phyloP scores from a whole-genome alignment of 2,797 vertebrate species.

The Lutjanus argentimaculatus region DNA sequence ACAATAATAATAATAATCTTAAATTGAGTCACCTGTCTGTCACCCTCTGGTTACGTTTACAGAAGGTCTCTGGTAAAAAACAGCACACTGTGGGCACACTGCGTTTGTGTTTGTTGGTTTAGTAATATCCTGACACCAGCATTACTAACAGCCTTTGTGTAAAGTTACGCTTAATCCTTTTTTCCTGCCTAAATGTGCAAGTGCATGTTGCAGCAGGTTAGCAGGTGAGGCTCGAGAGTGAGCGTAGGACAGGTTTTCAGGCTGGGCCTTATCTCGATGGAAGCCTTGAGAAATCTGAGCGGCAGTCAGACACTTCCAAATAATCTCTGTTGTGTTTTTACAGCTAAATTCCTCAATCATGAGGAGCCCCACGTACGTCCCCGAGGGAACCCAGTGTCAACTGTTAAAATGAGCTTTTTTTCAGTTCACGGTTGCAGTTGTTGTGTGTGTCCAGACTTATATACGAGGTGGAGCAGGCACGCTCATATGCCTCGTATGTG shows the following conservation, averaged over 20 bases:
- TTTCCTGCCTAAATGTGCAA: slow-evolving; percentile 61
- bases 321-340: slow-evolving; percentile 71
- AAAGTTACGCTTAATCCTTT: slow-evolving; percentile 63
- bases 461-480: slow-evolving; percentile 11
- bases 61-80: slow-evolving; percentile 29
- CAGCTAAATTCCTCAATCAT: slow-evolving; percentile 59
- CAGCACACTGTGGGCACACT: neutral
- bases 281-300: slow-evolving; percentile 79
- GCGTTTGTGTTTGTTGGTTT: slow-evolving; percentile 41
- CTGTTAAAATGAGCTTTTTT: slow-evolving; percentile 43
- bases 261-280: slow-evolving; percentile 72
- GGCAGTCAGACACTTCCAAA: slow-evolving; percentile 69
- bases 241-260: slow-evolving; percentile 74
- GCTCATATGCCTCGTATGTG: slow-evolving; percentile 11
- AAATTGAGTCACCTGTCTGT: slow-evolving; percentile 32
- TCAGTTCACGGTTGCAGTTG: neutral
- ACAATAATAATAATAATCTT: neutral
- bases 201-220: slow-evolving; percentile 77
- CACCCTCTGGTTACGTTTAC: slow-evolving; percentile 37
- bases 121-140: slow-evolving; percentile 52
- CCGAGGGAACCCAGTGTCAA: slow-evolving; percentile 42
- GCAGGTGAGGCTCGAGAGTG: slow-evolving; percentile 73
- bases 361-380: slow-evolving; percentile 28
- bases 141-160: slow-evolving; percentile 60
- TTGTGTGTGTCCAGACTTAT: slow-evolving; percentile 30